Evolutionary conservation across 2,888 invertebrate genomes (phyloP).

Genomic region (Sturmia bella): DNA sequence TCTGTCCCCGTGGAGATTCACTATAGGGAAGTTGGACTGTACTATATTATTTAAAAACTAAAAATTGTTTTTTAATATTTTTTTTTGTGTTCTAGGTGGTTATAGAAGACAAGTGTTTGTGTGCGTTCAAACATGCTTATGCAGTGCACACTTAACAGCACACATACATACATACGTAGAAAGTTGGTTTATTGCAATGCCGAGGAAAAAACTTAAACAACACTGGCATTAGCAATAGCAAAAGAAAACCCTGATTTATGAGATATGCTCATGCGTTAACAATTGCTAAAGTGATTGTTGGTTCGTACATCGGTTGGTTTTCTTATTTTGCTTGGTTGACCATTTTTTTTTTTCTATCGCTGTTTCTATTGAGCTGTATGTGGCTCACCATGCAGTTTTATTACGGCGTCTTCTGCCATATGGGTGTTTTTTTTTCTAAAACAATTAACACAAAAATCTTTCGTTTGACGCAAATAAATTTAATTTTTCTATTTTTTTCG

Average conservation of each 20-base stretch:
- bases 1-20: too few relatives aligned
- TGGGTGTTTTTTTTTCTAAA: constrained; percentile 6
- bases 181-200: constrained; percentile 19
- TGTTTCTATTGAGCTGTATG: constrained; percentile 21
- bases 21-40: too few relatives aligned
- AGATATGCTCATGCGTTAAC: constrained; percentile 54
- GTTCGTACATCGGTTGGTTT: constrained; percentile 20
- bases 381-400: not conserved
- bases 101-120: constrained; percentile 13
- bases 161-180: not conserved
- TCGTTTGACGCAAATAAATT: too few relatives aligned
- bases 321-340: constrained; percentile 8
- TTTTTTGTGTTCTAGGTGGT: too few relatives aligned
- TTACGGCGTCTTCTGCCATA: not conserved
- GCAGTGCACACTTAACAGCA: not conserved
- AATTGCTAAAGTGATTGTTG: constrained; percentile 52
- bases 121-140: too few relatives aligned
- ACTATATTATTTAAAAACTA: too few relatives aligned
- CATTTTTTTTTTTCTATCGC: constrained; percentile 8
- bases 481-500: too few relatives aligned
- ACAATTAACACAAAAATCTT: constrained; percentile 5
- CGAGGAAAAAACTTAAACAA: constrained; percentile 17
- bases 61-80: too few relatives aligned
- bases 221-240: constrained; percentile 22
- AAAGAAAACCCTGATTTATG: constrained; percentile 68